Evolutionary conservation across 30 jellyfish, hydroid and myxozoan species (phyloP).

Genomic region (Hydractinia symbiolongicarpus): DNA sequence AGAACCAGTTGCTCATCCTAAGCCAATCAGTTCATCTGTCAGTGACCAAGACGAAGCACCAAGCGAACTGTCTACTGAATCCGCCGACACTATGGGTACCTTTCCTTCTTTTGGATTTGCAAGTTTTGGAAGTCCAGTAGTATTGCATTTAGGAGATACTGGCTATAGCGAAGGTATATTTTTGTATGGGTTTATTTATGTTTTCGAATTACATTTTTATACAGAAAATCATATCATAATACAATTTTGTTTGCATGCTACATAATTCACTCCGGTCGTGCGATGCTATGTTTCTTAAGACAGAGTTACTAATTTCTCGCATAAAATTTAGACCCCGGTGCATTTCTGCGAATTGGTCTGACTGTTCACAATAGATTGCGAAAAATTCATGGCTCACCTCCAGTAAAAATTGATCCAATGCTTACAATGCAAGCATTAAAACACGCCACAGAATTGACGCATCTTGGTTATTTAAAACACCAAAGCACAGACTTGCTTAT

Average conservation of each 20-base stretch:
- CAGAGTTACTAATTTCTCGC: too few species aligned
- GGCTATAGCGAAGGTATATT: constrained; percentile 70
- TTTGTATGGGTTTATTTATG: background rate
- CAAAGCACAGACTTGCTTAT: constrained; percentile 31
- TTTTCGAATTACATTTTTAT: too few species aligned
- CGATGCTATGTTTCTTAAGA: too few species aligned
- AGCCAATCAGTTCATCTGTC: too few species aligned
- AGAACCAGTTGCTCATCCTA: too few species aligned
- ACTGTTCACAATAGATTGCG: constrained; percentile 81
- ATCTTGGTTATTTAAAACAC: constrained; percentile 79
- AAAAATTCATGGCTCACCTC: constrained; percentile 79
- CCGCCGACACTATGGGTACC: constrained; percentile 11
- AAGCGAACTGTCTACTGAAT: too few species aligned
- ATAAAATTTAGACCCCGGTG: constrained; percentile 48
- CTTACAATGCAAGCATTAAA: constrained; percentile 64
- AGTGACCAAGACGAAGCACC: too few species aligned
- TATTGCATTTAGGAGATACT: constrained; percentile 82
- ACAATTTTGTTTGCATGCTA: too few species aligned
- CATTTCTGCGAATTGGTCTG: constrained; percentile 83
- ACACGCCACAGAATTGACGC: constrained; percentile 63
- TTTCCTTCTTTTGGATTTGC: constrained; percentile 62
- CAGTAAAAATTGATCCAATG: constrained; percentile 49
- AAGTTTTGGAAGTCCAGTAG: constrained; percentile 94
- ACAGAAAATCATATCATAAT: too few species aligned
- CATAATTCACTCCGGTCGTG: too few species aligned